Base-by-base conservation (phyloP, 2,113 vertebrate genomes). In the Stegastes partitus region DNA sequence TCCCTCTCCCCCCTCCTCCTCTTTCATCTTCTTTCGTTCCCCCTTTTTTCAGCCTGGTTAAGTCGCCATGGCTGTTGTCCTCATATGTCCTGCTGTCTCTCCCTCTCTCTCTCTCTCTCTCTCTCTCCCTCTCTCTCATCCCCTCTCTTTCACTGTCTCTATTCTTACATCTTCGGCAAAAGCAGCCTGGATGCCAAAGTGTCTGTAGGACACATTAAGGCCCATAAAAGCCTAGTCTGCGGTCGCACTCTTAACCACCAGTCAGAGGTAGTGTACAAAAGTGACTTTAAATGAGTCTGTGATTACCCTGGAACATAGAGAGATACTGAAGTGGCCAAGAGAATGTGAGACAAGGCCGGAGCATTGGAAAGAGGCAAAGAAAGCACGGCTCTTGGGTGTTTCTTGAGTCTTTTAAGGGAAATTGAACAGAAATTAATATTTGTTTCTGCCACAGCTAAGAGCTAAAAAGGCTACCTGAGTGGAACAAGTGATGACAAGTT, bases 221-320 rank as follows among this genome's bases (percentile, higher is more conserved):
- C 87, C 90, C 89, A 93, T 93, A 92, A 94, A 94, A 92, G 91
- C 89, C 81, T 77, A 61, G 87, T 89, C 90, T 86, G 87, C 68
- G 77, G 86, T 82, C 86, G 58, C 90, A 80, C 88, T 91, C 79
- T 90, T 86, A 93, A 91, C 91, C 89, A 90, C 81, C 85, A 92
- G 92, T 89, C 91, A 89, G 89, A 89, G 90, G 86, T 89, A 91
- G 91, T 93, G 89, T 89, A 84, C 89, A 91, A 93, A 91, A 93
- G 90, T 91, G 92, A 91, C 91, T 92, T 91, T 89, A 93, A 93
- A 93, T 92, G 91, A 90, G 87, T 79, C 85, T 83, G 89, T 92
- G 90, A 93, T 93, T 93, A 93, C 89, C 82, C 77, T 37, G 86
- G 90, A 92, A 89, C 88, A 92, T 73, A 77, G 83, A 85, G 81